These are phyloP conservation scores for Drosophila pullipes DNA, from an alignment of 2,888 invertebrate genomes.

Conservation along the genomic window DNA sequence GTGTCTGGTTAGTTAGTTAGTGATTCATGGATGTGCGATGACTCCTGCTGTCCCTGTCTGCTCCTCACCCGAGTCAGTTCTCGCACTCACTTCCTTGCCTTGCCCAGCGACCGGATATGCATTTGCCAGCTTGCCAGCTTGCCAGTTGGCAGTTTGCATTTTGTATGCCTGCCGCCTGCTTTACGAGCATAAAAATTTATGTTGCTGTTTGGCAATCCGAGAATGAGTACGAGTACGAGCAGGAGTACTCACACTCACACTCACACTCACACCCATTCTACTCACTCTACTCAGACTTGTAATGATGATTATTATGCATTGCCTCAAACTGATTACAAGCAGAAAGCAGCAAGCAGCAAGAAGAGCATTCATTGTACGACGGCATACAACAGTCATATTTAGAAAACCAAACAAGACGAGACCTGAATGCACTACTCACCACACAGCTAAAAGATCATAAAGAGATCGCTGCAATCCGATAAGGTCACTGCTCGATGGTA, in stretches of 20 bases:
- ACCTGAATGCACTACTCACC: constrained; percentile 11
- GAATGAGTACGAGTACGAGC: background rate
- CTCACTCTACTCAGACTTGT: constrained; percentile 12
- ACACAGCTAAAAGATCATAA: background rate
- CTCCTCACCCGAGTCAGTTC: constrained; percentile 17
- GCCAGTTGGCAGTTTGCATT: constrained; percentile 51
- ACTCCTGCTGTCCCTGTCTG: constrained; percentile 14
- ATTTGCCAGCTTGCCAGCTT: constrained; percentile 48
- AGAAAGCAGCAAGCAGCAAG: constrained; percentile 11
- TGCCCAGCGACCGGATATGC: constrained; percentile 70
- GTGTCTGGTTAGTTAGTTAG: constrained; percentile 60
- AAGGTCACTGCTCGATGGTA: constrained; percentile 57
- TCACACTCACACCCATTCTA: background rate
- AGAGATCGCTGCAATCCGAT: constrained; percentile 27
- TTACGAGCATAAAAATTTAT: constrained; percentile 53
- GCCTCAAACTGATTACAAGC: constrained; percentile 71
- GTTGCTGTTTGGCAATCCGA: constrained; percentile 38
- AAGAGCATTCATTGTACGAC: constrained; percentile 20
- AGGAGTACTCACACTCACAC: constrained; percentile 1
- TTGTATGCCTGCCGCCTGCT: constrained; percentile 36
- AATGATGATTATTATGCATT: constrained; percentile 64
- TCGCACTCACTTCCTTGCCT: constrained; percentile 62
- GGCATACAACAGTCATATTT: constrained; percentile 8
- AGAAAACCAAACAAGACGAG: constrained; percentile 21
- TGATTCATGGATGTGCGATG: constrained; percentile 65